These are phyloP conservation scores for Limnodromus scolopaceus DNA, from an alignment of 2,797 vertebrate species.

Conservation along the genomic window DNA sequence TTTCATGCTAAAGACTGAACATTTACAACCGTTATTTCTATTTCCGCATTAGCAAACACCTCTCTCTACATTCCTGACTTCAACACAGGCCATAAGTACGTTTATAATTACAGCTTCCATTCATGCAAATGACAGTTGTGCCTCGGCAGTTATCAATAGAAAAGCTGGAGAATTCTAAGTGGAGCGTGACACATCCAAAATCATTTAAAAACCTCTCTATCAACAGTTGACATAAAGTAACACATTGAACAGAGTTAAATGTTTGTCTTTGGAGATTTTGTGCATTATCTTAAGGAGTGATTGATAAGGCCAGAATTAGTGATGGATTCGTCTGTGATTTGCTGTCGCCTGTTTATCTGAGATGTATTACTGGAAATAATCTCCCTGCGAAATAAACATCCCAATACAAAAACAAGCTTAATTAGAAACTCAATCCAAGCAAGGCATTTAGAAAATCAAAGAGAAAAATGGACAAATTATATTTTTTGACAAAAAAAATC, in stretches of 20 bases:
- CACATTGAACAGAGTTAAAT: neutral
- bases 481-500: fast-evolving
- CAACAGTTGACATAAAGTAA: conserved; percentile 20
- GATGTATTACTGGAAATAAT: conserved; percentile 21
- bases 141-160: conserved; percentile 47
- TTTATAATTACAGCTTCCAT: conserved; percentile 58
- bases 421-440: neutral
- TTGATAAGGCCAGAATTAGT: neutral
- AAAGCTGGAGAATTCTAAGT: conserved; percentile 19
- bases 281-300: conserved; percentile 5
- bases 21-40: conserved; percentile 9
- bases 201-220: conserved; percentile 22
- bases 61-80: conserved; percentile 20
- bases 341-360: neutral
- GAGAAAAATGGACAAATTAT: neutral
- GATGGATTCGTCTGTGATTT: conserved; percentile 4
- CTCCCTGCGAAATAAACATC: neutral
- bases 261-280: neutral
- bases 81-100: neutral
- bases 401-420: neutral
- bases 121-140: conserved; percentile 48
- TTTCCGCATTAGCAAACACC: conserved; percentile 1
- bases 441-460: neutral
- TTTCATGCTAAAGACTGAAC: neutral
- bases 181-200: conserved; percentile 30